These are phyloP conservation scores for Aurelia sp. DNA, from an alignment of 30 jellyfish, hydroid and myxozoan species.

Conservation along the genomic window DNA sequence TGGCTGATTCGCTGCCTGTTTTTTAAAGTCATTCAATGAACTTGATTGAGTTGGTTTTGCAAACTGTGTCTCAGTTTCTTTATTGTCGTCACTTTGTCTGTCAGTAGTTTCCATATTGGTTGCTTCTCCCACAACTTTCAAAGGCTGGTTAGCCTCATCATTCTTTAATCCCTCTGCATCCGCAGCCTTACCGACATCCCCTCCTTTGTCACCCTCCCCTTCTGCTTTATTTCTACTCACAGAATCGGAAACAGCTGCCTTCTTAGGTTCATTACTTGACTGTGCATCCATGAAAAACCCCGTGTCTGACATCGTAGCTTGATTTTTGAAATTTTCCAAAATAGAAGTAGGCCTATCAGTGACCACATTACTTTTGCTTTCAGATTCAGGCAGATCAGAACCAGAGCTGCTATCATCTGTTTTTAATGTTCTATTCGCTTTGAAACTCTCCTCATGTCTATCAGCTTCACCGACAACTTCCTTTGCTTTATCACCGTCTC, in stretches of 20 bases:
- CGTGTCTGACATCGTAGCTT: conserved; percentile 5
- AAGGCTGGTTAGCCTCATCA: neutral
- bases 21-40: neutral
- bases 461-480: too few relatives aligned
- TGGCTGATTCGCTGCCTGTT: neutral
- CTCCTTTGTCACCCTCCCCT: conserved; percentile 6
- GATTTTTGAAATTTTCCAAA: conserved; percentile 22
- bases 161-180: neutral
- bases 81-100: neutral
- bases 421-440: neutral
- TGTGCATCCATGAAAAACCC: conserved; percentile 37
- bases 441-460: neutral
- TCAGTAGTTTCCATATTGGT: neutral
- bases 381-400: neutral
- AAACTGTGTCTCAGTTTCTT: neutral
- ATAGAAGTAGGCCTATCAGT: conserved; percentile 31
- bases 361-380: neutral
- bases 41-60: conserved; percentile 14
- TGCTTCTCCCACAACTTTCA: conserved; percentile 9
- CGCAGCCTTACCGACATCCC: neutral
- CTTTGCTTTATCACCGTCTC: neutral
- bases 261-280: conserved; percentile 10
- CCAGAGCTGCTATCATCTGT: neutral
- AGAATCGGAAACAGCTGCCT: neutral
- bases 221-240: neutral